Base-by-base conservation (phyloP, 2,113 vertebrate species). In the Gnathonemus echidnorhynchus region DNA sequence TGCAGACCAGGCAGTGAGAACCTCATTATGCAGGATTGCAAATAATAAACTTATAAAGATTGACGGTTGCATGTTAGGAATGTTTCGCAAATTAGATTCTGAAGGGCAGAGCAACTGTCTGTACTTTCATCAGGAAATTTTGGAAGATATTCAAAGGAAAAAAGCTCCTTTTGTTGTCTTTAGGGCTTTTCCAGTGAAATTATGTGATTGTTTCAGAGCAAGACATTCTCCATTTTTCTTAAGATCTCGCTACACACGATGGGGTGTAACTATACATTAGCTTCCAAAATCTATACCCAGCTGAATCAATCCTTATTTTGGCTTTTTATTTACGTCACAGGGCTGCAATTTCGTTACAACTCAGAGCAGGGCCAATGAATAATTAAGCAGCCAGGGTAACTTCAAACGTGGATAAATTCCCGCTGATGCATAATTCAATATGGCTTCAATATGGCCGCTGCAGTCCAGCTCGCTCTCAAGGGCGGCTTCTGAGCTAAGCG, bases 401-500 rank as follows among this genome's bases (percentile, higher is more conserved):
- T 86, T 90, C 56, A 90, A 90, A 87, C 89, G 86, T 86, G 83
- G 84, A 90, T 50, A 49, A 62, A 49, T 70, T 90, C 89, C 89
- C n/a, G 39, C n/a, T 87, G 31, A 88, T 90, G 66, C 48, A 90
- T 90, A 80, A 90, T 90, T 90, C 83, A 90, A 31, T 56, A 27
- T n/a, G 21, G n/a, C 8, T 58, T 52, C 42, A 62, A 58, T 39
- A 17, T 24, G 62, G 62, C 85, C 17, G 9, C 56, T 27, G 45
- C 31, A 19, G 45, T n/a, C 83, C 9, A 7, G 31, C 19, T 87
- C 70, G 35, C 15, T 87, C 58, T 87, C 83, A 50, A 90, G 89
- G 84, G 66, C 46, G 19, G 56, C 89, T 49, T 58, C 56, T 31
- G 27, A 74, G 31, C 10, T 31, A 17, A 35, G 39, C 52, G 11